Conservation (phyloP, 2,888 invertebrate genomes). For the Uloborus plumipes region DNA sequence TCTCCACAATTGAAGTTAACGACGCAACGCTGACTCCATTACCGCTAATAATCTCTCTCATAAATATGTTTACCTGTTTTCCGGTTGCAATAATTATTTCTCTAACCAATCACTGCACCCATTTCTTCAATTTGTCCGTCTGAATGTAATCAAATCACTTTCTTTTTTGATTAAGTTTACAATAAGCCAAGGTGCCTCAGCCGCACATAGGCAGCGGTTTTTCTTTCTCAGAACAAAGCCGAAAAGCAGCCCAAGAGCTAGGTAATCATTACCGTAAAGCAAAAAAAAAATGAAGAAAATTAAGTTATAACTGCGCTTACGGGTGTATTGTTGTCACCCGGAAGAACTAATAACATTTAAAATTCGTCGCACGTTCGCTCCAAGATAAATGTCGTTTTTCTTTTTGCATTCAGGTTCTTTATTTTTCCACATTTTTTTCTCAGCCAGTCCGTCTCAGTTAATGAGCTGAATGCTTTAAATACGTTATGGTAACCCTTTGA, state of each 20-base stretch:
- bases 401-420: constrained; percentile 30
- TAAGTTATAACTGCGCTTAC: constrained; percentile 59
- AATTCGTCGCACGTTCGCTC: constrained; percentile 51
- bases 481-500: constrained; percentile 50
- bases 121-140: not conserved
- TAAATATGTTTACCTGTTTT: no score
- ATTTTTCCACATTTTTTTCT: not conserved
- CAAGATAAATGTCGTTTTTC: constrained; percentile 54
- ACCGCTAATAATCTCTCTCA: no score
- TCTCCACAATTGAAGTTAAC: no score
- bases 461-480: constrained; percentile 50
- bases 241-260: constrained; percentile 31
- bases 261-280: constrained; percentile 50
- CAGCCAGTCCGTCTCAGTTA: constrained; percentile 27
- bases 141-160: constrained; percentile 40
- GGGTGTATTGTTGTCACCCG: constrained; percentile 47
- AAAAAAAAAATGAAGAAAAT: constrained; percentile 33
- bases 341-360: constrained; percentile 61
- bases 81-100: no score
- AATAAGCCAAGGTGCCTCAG: constrained; percentile 37
- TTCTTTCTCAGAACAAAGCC: constrained; percentile 34
- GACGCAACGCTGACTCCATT: no score
- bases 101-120: not conserved
- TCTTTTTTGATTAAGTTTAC: constrained; percentile 28
- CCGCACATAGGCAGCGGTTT: constrained; percentile 31